Percentiles rank a stretch among this genome's conserved stretches.
Conservation (phyloP, 2,888 invertebrate species). For the Apamea crenata region DNA sequence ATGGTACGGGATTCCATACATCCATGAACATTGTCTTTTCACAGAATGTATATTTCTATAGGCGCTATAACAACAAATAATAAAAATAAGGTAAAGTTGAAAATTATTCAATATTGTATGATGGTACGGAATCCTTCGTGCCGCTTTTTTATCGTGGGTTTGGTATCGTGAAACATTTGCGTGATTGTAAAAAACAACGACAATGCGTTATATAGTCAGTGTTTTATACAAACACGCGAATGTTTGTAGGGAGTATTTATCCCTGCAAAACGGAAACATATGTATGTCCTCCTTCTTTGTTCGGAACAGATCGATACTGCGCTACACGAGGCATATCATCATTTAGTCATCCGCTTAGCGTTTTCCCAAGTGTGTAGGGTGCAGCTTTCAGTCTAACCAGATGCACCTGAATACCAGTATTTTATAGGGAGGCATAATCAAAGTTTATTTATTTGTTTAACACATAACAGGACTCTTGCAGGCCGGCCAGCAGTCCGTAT, state of each 20-base stretch:
- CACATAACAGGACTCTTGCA: no score
- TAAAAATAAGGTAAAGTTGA: neutral
- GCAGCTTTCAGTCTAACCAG: no score
- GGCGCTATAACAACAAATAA: neutral
- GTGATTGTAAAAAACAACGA: neutral
- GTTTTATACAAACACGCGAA: neutral
- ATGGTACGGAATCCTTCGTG: neutral
- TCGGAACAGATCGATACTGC: neutral
- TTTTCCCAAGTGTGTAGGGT: no score
- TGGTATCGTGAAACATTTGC: neutral
- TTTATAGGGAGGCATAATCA: neutral
- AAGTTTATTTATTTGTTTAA: neutral
- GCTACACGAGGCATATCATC: neutral
- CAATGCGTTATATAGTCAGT: neutral
- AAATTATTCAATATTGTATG: neutral
- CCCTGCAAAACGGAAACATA: neutral
- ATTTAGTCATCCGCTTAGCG: no score
- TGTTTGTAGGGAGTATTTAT: neutral
- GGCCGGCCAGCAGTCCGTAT: no score
- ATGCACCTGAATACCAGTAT: no score
- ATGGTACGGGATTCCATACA: no score
- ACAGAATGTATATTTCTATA: neutral
- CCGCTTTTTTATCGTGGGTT: neutral
- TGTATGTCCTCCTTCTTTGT: neutral
- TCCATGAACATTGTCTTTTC: neutral